Conservation (phyloP, 2,888 invertebrate genomes). For the Amphimallon solstitiale region DNA sequence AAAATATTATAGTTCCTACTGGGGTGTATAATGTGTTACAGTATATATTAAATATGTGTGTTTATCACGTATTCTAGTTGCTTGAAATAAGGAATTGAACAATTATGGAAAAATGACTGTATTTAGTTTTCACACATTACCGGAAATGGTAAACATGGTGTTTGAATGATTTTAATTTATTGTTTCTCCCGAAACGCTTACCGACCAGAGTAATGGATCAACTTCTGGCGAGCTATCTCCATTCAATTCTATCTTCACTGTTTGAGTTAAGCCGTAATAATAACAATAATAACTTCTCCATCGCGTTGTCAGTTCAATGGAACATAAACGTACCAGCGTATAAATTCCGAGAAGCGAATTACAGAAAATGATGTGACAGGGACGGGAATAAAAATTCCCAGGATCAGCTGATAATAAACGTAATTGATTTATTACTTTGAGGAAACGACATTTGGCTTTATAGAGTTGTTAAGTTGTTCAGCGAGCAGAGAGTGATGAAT, state of each 20-base stretch:
- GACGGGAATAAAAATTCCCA: not conserved
- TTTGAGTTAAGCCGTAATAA: not conserved
- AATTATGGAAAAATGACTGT: no score
- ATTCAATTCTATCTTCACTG: not conserved
- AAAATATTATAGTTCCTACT: no score
- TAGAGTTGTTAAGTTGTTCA: not conserved
- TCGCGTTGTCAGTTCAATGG: no score
- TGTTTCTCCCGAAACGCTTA: no score
- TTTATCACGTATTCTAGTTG: no score
- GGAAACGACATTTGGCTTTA: slow-evolving; percentile 3
- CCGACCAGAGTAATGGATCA: not conserved
- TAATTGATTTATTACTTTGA: slow-evolving; percentile 8
- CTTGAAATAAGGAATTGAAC: no score
- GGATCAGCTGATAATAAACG: not conserved
- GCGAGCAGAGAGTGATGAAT: not conserved
- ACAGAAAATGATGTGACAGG: not conserved
- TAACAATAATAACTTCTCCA: not conserved
- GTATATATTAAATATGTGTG: no score
- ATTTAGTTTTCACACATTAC: no score
- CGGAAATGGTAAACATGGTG: no score
- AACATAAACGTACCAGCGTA: no score
- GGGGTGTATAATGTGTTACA: no score
- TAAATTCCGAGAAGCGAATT: not conserved
- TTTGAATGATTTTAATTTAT: not conserved
- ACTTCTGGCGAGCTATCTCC: not conserved